These are phyloP conservation scores for Chironex yamaguchii DNA, from an alignment of 30 jellyfish, hydroid and myxozoan species.

Conservation along the genomic window DNA sequence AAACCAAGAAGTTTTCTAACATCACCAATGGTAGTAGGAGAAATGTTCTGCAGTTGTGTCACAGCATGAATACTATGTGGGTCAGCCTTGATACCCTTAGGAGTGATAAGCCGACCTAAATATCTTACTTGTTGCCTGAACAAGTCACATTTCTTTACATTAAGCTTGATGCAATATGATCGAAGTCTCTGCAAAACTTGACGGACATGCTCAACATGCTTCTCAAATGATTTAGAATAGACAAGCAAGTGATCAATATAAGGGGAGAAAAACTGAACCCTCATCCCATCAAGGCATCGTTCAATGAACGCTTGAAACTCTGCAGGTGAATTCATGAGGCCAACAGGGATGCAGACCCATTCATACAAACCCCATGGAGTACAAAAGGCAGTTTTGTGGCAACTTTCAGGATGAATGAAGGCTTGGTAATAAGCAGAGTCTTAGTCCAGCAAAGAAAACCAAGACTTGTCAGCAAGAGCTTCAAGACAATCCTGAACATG, in stretches of 20 bases:
- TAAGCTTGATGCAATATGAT: constrained; percentile 49
- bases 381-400: constrained; percentile 28
- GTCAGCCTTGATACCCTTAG: constrained; percentile 34
- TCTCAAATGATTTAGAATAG: constrained; percentile 33
- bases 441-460: constrained; percentile 52
- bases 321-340: constrained; percentile 69
- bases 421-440: constrained; percentile 61
- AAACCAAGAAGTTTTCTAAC: constrained; percentile 35
- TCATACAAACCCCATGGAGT: constrained; percentile 80
- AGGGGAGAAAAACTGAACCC: constrained; percentile 65
- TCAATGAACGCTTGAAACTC: constrained; percentile 49
- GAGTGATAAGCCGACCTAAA: constrained; percentile 38
- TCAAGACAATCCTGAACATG: constrained; percentile 45
- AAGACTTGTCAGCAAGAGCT: constrained; percentile 11
- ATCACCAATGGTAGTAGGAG: constrained; percentile 50
- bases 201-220: constrained; percentile 31
- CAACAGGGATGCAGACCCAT: constrained; percentile 70
- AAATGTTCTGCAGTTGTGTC: background rate
- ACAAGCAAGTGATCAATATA: constrained; percentile 63
- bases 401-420: constrained; percentile 43
- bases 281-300: constrained; percentile 1
- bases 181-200: constrained; percentile 41
- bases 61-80: constrained; percentile 35
- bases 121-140: constrained; percentile 46
- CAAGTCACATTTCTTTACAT: constrained; percentile 48